Conservation (phyloP, 2,113 vertebrate species). For the Dolichallabes microphthalmus region DNA sequence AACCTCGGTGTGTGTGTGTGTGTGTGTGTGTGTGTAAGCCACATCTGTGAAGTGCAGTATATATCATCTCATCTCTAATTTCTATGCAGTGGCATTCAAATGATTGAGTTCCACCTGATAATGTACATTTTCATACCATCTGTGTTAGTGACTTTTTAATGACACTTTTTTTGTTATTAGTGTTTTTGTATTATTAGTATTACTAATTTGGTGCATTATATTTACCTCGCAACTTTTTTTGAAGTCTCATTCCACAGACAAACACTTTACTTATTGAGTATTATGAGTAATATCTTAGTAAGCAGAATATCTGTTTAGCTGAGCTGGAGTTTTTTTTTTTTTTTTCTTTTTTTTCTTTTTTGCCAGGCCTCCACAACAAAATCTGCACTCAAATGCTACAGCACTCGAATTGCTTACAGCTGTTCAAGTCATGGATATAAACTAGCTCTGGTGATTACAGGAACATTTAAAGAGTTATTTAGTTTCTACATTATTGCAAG, state of each 20-base stretch:
- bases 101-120: neutral
- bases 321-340: neutral
- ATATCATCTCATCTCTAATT: slow-evolving; percentile 15
- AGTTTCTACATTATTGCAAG: slow-evolving; percentile 2
- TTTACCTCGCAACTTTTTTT: neutral
- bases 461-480: neutral
- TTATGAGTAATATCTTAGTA: neutral
- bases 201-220: neutral
- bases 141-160: neutral
- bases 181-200: neutral
- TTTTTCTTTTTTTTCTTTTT: neutral
- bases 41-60: neutral
- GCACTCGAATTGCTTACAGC: neutral
- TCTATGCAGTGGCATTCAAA: neutral
- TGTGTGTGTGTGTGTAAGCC: slow-evolving; percentile 5
- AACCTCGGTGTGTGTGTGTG: slow-evolving; percentile 1
- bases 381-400: neutral
- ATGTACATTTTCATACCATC: neutral
- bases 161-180: neutral
- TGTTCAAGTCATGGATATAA: neutral
- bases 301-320: neutral
- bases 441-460: neutral
- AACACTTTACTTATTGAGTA: neutral
- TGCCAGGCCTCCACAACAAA: neutral
- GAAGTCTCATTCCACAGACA: neutral